Evolutionary conservation across 1,140 invertebrate genomes (phyloP).

Genomic region (Venturia canescens): DNA sequence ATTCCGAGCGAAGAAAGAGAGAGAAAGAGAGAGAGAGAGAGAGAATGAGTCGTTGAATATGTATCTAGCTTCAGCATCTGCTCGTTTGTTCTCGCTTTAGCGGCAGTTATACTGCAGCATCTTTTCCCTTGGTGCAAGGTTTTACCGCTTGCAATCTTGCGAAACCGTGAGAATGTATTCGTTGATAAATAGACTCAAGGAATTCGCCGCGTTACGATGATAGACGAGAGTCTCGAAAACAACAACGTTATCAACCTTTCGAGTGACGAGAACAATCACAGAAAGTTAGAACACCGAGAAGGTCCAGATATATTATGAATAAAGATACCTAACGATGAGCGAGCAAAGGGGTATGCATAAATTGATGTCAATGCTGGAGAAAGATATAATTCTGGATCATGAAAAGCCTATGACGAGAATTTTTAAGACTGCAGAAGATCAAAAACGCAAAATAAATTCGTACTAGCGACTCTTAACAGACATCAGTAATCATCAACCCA

Average conservation of each 20-base stretch:
- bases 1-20: background rate
- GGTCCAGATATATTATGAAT: no score
- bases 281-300: no score
- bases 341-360: constrained; percentile 52
- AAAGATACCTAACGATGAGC: background rate
- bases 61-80: constrained; percentile 32
- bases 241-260: constrained; percentile 56
- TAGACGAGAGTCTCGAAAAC: constrained; percentile 22
- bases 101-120: constrained; percentile 9
- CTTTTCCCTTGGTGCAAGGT: background rate
- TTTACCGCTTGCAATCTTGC: constrained; percentile 18
- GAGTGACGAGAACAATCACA: background rate
- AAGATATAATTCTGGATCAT: constrained; percentile 63
- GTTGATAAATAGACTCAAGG: constrained; percentile 31
- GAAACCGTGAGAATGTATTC: constrained; percentile 43
- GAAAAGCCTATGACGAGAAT: constrained; percentile 51
- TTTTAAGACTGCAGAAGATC: constrained; percentile 35
- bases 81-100: constrained; percentile 3
- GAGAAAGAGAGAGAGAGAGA: background rate
- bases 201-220: constrained; percentile 24
- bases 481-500: background rate
- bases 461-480: constrained; percentile 3
- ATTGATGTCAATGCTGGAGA: constrained; percentile 42
- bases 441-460: background rate
- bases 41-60: background rate